Evolutionary conservation across 2,113 vertebrate species (phyloP), one percentile per base, ranked within the genome.

Genomic region (Deroptyus accipitrinus): DNA sequence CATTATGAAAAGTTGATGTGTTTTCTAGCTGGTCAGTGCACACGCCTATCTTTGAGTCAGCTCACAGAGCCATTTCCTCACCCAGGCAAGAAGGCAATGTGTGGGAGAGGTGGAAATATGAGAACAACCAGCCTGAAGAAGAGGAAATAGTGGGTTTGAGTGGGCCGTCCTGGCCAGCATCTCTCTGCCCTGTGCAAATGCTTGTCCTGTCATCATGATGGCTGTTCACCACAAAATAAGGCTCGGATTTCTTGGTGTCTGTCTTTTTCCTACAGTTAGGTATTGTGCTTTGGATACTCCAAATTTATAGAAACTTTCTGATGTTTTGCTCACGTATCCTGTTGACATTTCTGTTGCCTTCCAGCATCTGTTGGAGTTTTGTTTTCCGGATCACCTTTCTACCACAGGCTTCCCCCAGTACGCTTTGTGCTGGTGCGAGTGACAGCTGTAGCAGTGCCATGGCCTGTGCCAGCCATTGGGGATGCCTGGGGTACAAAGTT

Each of bases 1-100:
- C 2, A 0, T 66, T 42, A 15, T 39, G 68, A 62, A 24, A 3
- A 4, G 4, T 59, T 3, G 3, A 6, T 44, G 33, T 75, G 27
- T 69, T 57, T 92, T 93, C 49, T 83, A 25, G 54, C n/a, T 27
- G n/a, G 25, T 30, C 1, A 1, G 39, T 20, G 7, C 27, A 19
- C 4, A 4, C 13, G 7, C 15, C 3, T 62, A 0, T 44, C 18
- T 55, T 49, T 24, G 35, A 76, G 39, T 79, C 37, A 68, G 9
- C 37, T 90, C 25, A 17, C 33, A 76, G 63, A 62, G 25, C 4
- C 0, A 1, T 66, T 54, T 88, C 46, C 51, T 83, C 54, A 88
- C 46, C 79, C 76, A 83, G 73, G 86, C n/a, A 62, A 77, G 69
- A n/a, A 52, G 25, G 24, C 11, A 44, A 2, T 39, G 11, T 4